Percentiles rank a stretch among this genome's conserved stretches.
These are phyloP conservation scores for Syngnathus rostellatus DNA, from an alignment of 2,797 vertebrate species.

Conservation along the genomic window DNA sequence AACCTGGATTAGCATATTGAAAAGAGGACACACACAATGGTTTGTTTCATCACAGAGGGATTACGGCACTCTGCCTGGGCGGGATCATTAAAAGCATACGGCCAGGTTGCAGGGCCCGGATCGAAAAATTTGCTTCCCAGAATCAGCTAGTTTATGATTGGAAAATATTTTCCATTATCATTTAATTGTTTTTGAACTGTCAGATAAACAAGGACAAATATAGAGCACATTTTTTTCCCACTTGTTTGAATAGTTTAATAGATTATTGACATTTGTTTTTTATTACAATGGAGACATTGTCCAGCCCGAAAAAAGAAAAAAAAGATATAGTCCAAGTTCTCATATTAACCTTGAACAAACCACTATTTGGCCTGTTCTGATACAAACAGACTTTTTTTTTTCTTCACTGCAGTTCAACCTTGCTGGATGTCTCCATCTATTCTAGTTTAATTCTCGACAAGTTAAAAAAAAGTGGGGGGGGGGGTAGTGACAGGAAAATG, in stretches of 20 bases:
- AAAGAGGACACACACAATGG: conserved; percentile 59
- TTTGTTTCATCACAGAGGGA: conserved; percentile 58
- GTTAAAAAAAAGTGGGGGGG: conserved; percentile 15
- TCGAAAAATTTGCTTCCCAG: conserved; percentile 9
- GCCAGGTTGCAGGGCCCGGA: conserved; percentile 33
- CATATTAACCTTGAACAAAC: too few relatives aligned
- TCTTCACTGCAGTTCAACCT: neutral
- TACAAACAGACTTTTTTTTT: neutral
- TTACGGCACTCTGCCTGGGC: conserved; percentile 49
- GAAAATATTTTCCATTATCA: neutral
- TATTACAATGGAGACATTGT: too few relatives aligned
- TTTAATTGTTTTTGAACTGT: too few relatives aligned
- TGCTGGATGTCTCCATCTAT: neutral
- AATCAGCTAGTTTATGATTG: conserved; percentile 13
- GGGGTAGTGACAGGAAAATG: conserved; percentile 4
- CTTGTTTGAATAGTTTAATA: too few relatives aligned
- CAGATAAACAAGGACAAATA: too few relatives aligned
- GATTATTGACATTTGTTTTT: too few relatives aligned
- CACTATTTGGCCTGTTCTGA: too few relatives aligned
- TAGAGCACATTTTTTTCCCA: too few relatives aligned
- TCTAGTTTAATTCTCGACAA: conserved; percentile 11
- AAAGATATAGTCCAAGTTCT: too few relatives aligned
- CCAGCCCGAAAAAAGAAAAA: too few relatives aligned
- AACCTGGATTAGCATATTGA: conserved; percentile 64
- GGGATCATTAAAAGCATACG: conserved; percentile 56